Evolutionary conservation across 2,888 invertebrate species (phyloP).

Genomic region (Hirtodrosophila confusa): DNA sequence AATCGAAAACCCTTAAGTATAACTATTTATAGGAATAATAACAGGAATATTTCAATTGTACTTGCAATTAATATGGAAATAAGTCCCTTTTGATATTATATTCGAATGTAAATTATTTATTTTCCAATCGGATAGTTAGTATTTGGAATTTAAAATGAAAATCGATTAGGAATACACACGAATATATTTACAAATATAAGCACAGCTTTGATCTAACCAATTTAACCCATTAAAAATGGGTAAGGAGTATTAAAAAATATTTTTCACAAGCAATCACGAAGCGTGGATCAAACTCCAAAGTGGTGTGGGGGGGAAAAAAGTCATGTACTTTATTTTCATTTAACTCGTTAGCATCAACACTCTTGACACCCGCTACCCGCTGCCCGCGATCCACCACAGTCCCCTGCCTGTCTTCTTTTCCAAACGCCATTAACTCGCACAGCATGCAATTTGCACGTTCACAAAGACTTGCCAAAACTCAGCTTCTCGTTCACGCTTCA

Average conservation of each 20-base stretch:
- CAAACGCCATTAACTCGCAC: slow-evolving; percentile 70
- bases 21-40: no score
- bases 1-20: no score
- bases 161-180: no score
- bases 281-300: slow-evolving; percentile 6
- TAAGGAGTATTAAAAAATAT: neutral
- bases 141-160: no score
- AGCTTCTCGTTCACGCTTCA: slow-evolving; percentile 64
- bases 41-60: no score
- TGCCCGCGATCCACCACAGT: neutral
- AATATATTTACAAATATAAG: no score
- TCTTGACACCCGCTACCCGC: slow-evolving; percentile 11
- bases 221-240: no score
- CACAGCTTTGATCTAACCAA: no score
- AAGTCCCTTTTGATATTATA: no score
- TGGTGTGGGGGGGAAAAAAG: slow-evolving; percentile 28
- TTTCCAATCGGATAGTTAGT: no score
- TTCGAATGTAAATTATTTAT: no score
- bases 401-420: slow-evolving; percentile 23
- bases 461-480: slow-evolving; percentile 73
- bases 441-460: slow-evolving; percentile 74
- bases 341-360: slow-evolving; percentile 70
- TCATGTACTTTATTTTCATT: slow-evolving; percentile 63
- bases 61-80: no score
- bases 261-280: slow-evolving; percentile 29